phyloP scores from a whole-genome alignment of 2,888 invertebrate genomes.

The Brachyopa scutellaris region DNA sequence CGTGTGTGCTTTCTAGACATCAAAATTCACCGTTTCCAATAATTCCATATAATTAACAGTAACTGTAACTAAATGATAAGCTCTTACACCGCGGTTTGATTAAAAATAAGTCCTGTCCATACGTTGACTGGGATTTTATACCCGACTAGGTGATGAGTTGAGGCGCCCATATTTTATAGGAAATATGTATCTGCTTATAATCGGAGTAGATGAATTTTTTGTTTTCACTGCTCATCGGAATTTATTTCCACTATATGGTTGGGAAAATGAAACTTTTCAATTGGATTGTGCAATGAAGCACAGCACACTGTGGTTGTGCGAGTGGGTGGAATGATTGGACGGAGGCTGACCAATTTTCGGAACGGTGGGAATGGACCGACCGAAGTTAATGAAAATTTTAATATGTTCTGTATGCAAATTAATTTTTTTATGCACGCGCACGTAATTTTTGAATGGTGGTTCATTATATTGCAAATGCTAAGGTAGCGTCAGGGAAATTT shows the following conservation, averaged over 20 bases:
- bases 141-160: background rate
- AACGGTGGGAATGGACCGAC: too few species aligned
- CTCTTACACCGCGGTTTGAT: background rate
- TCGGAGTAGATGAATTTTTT: conserved; percentile 19
- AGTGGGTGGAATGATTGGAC: conserved; percentile 11
- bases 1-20: too few species aligned
- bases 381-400: conserved; percentile 38
- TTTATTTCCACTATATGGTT: background rate
- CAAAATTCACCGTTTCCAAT: too few species aligned
- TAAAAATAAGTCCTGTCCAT: background rate
- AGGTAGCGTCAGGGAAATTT: too few species aligned
- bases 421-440: background rate
- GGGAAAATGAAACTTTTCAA: background rate
- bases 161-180: background rate
- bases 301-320: conserved; percentile 22
- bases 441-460: background rate
- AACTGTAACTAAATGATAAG: background rate
- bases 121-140: background rate
- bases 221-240: conserved; percentile 22
- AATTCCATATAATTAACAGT: too few species aligned
- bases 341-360: conserved; percentile 9
- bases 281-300: conserved; percentile 35
- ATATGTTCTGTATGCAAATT: conserved; percentile 29
- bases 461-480: background rate
- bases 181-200: conserved; percentile 40